Conservation (phyloP, 1,140 invertebrate species). For the Thrips palmi region DNA sequence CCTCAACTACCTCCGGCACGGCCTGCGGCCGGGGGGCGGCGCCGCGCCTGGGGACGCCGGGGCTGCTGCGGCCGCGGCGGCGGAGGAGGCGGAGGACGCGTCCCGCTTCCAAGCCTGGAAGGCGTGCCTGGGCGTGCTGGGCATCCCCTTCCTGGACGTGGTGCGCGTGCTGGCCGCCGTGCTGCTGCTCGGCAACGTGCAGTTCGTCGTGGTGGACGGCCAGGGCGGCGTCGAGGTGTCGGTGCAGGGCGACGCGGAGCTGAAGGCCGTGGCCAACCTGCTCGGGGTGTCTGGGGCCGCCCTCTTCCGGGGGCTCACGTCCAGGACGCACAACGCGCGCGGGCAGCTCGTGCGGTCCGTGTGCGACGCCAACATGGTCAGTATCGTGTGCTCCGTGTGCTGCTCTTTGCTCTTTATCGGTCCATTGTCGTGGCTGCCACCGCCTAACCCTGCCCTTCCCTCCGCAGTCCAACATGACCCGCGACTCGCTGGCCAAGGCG, state of each 20-base stretch:
- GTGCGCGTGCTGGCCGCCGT: slow-evolving; percentile 79
- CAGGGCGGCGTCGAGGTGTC: slow-evolving; percentile 41
- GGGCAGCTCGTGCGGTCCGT: slow-evolving; percentile 68
- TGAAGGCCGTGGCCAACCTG: slow-evolving; percentile 66
- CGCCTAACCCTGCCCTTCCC: neutral
- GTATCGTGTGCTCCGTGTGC: slow-evolving; percentile 13
- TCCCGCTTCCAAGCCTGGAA: slow-evolving; percentile 74
- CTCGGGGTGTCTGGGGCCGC: slow-evolving; percentile 59
- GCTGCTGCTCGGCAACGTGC: slow-evolving; percentile 75
- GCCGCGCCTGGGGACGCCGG: too few relatives aligned
- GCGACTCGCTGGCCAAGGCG: slow-evolving; percentile 80
- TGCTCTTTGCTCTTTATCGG: too few relatives aligned
- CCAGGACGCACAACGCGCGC: slow-evolving; percentile 61
- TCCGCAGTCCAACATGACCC: slow-evolving; percentile 54
- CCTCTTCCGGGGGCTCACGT: slow-evolving; percentile 63
- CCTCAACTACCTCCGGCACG: slow-evolving; percentile 57
- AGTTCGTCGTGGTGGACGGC: slow-evolving; percentile 51
- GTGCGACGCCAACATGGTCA: slow-evolving; percentile 61
- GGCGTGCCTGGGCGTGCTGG: slow-evolving; percentile 65
- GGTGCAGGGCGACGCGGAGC: slow-evolving; percentile 55
- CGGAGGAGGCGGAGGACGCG: slow-evolving; percentile 60
- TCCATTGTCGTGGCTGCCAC: neutral
- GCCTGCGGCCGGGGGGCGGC: too few relatives aligned
- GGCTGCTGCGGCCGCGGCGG: slow-evolving; percentile 49
- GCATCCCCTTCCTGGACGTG: slow-evolving; percentile 86